Conservation (phyloP, 2,113 vertebrate genomes). For the Percopsis transmontana region DNA sequence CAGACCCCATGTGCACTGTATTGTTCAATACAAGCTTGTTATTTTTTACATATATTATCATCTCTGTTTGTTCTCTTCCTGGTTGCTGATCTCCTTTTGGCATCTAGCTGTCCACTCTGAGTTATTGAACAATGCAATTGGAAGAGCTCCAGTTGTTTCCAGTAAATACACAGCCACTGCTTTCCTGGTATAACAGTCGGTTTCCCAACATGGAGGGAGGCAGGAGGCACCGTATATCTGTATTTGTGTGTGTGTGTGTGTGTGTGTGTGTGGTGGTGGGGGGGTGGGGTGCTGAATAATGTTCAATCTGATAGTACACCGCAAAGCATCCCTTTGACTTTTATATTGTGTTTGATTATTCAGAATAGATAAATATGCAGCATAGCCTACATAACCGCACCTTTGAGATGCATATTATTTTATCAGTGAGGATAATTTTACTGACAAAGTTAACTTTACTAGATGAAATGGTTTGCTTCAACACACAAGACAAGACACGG, state of each 20-base stretch:
- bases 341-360: constrained; percentile 19
- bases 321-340: too few species aligned
- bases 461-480: not conserved
- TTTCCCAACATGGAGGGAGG: constrained; percentile 63
- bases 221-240: constrained; percentile 16
- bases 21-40: constrained; percentile 9
- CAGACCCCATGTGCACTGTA: not conserved
- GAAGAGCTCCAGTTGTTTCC: constrained; percentile 75
- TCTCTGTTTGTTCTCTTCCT: constrained; percentile 28
- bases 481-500: too few species aligned
- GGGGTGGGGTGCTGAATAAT: constrained; percentile 11
- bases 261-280: constrained; percentile 5
- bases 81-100: constrained; percentile 43
- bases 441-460: not conserved
- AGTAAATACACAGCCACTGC: constrained; percentile 62
- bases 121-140: constrained; percentile 69
- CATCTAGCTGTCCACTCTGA: constrained; percentile 46
- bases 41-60: not conserved
- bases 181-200: constrained; percentile 70
- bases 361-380: constrained; percentile 7
- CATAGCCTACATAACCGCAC: not conserved
- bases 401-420: not conserved
- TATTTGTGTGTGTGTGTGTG: not conserved
- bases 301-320: too few species aligned
- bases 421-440: not conserved